Evolutionary conservation across 2,797 vertebrate genomes (phyloP), one percentile per base, ranked within the genome.

Genomic region (Caiman crocodilus): DNA sequence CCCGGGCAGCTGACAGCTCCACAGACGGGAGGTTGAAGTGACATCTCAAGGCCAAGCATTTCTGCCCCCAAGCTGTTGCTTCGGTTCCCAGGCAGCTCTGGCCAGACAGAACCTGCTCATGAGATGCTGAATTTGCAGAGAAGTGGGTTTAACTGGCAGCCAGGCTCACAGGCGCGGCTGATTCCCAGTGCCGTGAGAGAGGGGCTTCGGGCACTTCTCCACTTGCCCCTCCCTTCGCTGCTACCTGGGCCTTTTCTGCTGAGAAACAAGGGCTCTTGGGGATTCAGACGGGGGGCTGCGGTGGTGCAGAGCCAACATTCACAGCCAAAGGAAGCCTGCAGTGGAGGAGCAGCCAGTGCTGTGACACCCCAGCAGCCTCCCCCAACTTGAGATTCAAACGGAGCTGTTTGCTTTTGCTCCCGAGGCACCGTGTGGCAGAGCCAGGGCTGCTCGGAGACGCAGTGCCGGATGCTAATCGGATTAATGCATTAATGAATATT

Each of bases 401-500:
- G 42, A 50, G 42, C 42, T 50, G 42, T 50, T 50, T 50, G 42
- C 42, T 50, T 50, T 50, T 50, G 42, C 42, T 50, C 42, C 42
- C 42, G 6, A 50, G 42, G 42, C 42, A 50, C 42, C 42, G 42
- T 50, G 42, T 50, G 42, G 42, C 42, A 61, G 30, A 64, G 84
- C 17, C 32, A 7, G 55, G 30, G 55, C 5, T 79, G 79, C 79
- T 85, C 61, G 61, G 69, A 67, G 83, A 63, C 18, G 56, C 57
- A n/a, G 32, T 57, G 71, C 57, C n/a, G 67, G 61, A 4, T 76
- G 50, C 56, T 64, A 50, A 82, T 58, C 73, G 89, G 88, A 91
- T 90, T 73, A 89, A 95, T 90, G n/a, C 84, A 67, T 90, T 97
- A 96, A 97, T 98, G 96, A 97, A 98, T 97, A 97, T 98, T 98